Conservation (phyloP, 2,888 invertebrate species). For the Drosophila neonasuta region DNA sequence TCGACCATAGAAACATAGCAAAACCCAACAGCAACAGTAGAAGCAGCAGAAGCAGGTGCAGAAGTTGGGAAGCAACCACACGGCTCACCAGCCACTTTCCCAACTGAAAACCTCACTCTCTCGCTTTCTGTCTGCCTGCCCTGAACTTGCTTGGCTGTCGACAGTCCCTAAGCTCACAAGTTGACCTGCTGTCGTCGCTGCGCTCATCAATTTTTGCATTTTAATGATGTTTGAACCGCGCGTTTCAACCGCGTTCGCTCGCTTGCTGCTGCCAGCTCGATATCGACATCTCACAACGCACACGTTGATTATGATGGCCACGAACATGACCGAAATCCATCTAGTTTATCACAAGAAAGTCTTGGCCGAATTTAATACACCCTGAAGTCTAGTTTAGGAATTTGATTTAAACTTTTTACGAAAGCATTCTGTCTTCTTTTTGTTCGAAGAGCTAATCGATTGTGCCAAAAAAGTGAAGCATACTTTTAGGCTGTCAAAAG, state of each 20-base stretch:
- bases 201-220: constrained; percentile 72
- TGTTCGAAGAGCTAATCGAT: background rate
- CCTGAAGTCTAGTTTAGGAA: background rate
- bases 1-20: background rate
- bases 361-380: constrained; percentile 3
- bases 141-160: background rate
- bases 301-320: constrained; percentile 28
- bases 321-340: constrained; percentile 38
- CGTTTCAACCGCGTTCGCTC: constrained; percentile 40
- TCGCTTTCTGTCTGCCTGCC: background rate
- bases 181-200: constrained; percentile 29
- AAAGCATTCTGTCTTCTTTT: too few relatives aligned
- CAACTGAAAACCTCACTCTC: background rate
- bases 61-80: background rate
- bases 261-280: constrained; percentile 1
- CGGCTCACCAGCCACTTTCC: background rate
- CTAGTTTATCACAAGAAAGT: background rate
- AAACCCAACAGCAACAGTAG: background rate
- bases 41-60: background rate
- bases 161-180: constrained; percentile 17
- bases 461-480: background rate
- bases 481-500: background rate
- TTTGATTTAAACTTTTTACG: background rate
- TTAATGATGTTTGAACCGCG: constrained; percentile 72
- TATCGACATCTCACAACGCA: constrained; percentile 5